Conservation (phyloP, 2,888 invertebrate species). For the Drosophila greeni region DNA sequence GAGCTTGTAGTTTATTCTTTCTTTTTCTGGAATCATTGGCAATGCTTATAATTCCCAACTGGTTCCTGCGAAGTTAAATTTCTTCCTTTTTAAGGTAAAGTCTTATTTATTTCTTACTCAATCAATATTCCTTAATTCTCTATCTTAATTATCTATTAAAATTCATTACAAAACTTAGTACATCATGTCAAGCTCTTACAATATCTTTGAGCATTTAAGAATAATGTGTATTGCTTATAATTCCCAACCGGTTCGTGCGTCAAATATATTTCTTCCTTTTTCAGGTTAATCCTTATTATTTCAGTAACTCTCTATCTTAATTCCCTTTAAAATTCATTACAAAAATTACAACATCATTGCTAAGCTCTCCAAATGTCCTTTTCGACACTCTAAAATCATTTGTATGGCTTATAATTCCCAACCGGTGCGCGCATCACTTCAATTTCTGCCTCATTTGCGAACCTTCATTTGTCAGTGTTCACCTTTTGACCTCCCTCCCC, state of each 20-base stretch:
- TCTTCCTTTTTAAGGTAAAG: no score
- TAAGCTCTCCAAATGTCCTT: background rate
- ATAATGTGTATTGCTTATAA: no score
- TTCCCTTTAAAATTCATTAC: background rate
- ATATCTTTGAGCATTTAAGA: no score
- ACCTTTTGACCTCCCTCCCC: constrained; percentile 16
- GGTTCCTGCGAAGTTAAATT: no score
- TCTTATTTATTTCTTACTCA: no score
- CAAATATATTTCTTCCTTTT: no score
- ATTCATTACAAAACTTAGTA: background rate
- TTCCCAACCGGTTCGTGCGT: no score
- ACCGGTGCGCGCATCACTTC: constrained; percentile 8
- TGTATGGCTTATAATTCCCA: constrained; percentile 20
- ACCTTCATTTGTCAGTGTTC: constrained; percentile 40
- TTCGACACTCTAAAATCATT: constrained; percentile 7
- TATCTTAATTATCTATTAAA: background rate
- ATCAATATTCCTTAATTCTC: background rate
- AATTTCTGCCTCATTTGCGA: constrained; percentile 17
- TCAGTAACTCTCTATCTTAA: no score
- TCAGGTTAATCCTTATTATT: no score
- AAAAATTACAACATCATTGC: background rate
- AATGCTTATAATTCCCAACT: background rate
- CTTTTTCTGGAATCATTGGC: background rate
- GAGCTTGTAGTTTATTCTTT: no score
- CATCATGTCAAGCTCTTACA: background rate